A percentile compares a stretch with the other conserved stretches of the same genome.
Conservation (phyloP, 1,140 invertebrate genomes). For the Drosophila santomea region DNA sequence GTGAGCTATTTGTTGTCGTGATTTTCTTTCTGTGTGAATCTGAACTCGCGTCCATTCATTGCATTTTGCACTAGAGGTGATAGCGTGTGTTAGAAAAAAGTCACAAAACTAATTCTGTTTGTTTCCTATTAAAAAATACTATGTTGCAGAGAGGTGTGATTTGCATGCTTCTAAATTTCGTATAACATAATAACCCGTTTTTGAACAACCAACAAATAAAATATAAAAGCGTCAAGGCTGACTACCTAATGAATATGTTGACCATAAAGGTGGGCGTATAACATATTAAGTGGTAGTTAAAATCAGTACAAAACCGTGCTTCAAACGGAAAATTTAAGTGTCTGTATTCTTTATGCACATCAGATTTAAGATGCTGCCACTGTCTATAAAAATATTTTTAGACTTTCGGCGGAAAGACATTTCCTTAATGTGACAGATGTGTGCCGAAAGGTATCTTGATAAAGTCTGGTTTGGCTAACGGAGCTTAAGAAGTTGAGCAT, state of each 20-base stretch:
- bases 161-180: not conserved
- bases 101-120: too few relatives aligned
- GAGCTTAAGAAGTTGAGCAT: not conserved
- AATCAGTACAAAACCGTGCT: not conserved
- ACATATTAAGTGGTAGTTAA: not conserved
- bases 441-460: not conserved
- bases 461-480: not conserved
- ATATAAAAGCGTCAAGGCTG: not conserved
- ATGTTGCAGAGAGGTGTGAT: too few relatives aligned
- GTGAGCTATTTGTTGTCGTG: slow-evolving; percentile 50
- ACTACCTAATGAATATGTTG: not conserved
- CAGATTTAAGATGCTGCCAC: too few relatives aligned
- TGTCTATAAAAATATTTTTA: too few relatives aligned
- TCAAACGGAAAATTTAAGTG: too few relatives aligned
- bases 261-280: not conserved
- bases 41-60: slow-evolving; percentile 33
- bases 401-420: too few relatives aligned
- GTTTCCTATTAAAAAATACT: too few relatives aligned
- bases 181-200: not conserved
- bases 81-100: slow-evolving; percentile 1
- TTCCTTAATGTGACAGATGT: not conserved
- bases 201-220: not conserved
- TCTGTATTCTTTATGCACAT: too few relatives aligned
- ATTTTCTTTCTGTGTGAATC: slow-evolving; percentile 43
- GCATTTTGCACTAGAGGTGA: slow-evolving; percentile 30